phyloP scores from a whole-genome alignment of 2,797 vertebrate species.

The Mallotus villosus region DNA sequence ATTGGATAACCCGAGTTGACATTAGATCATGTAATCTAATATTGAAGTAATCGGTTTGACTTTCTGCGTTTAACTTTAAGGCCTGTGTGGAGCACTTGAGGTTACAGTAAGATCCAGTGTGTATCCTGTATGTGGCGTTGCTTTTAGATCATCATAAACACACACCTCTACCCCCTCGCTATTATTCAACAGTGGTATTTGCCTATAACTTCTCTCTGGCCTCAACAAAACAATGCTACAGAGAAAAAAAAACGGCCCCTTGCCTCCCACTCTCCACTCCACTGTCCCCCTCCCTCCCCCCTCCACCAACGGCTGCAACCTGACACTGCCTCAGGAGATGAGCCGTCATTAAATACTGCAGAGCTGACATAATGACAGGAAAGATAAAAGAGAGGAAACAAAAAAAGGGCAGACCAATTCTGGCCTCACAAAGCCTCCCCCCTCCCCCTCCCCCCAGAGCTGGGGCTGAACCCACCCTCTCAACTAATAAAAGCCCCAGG shows the following conservation, averaged over 20 bases:
- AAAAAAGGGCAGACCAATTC: conserved; percentile 72
- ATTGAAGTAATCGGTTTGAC: not conserved
- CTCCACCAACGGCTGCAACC: conserved; percentile 55
- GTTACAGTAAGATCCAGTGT: conserved; percentile 7
- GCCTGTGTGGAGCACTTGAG: conserved; percentile 4
- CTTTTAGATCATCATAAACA: conserved; percentile 56
- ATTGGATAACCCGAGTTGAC: not conserved
- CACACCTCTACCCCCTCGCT: conserved; percentile 25
- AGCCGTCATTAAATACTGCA: conserved; percentile 77
- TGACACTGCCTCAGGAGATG: conserved; percentile 76
- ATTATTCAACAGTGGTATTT: conserved; percentile 55
- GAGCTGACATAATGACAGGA: conserved; percentile 77
- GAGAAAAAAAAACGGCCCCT: conserved; percentile 39
- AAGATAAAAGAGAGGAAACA: conserved; percentile 72
- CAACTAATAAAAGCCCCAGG: conserved; percentile 68
- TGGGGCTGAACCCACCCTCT: conserved; percentile 46
- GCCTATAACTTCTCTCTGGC: conserved; percentile 48
- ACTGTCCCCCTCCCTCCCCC: conserved; percentile 41
- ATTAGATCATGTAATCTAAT: not conserved
- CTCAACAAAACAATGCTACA: conserved; percentile 68
- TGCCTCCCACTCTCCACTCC: conserved; percentile 31
- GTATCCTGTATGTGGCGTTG: conserved; percentile 20
- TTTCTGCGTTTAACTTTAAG: not conserved
- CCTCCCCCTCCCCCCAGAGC: conserved; percentile 7
- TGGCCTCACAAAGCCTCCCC: conserved; percentile 63